Evolutionary conservation across 2,888 invertebrate species (phyloP).

Genomic region (Lasioglossum pauxillum): DNA sequence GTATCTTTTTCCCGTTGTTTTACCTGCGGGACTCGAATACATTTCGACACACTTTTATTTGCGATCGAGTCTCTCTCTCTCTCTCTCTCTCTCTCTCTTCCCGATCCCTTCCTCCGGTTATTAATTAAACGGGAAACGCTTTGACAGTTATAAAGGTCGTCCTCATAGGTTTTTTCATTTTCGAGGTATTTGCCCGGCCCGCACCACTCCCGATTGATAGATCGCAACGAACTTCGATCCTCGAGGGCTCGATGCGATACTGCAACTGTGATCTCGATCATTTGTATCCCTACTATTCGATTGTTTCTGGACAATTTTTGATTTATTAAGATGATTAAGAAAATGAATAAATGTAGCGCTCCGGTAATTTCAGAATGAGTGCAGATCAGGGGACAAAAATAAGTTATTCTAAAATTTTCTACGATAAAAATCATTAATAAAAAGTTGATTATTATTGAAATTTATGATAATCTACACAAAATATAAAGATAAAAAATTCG

Average conservation of each 20-base stretch:
- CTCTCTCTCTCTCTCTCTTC: no score
- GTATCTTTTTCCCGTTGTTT: not conserved
- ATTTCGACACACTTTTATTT: conserved; percentile 7
- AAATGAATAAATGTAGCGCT: no score
- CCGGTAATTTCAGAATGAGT: no score
- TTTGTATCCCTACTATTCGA: not conserved
- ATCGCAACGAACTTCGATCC: not conserved
- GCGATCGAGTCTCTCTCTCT: not conserved
- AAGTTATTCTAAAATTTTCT: no score
- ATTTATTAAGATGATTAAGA: no score
- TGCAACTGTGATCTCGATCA: not conserved
- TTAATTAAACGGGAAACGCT: conserved; percentile 9
- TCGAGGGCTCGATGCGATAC: not conserved
- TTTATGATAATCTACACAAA: no score
- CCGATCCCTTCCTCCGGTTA: not conserved
- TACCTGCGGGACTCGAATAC: not conserved
- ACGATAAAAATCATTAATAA: no score
- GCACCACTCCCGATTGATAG: not conserved
- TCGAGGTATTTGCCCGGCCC: not conserved
- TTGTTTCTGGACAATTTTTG: not conserved
- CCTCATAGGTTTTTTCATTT: not conserved
- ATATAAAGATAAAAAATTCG: no score
- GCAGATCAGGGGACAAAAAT: no score
- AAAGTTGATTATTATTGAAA: no score
- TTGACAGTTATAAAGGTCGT: not conserved